Evolutionary conservation across 2,888 invertebrate species (phyloP), one percentile per base, ranked within the genome.

Genomic region (Synergus gifuensis): DNA sequence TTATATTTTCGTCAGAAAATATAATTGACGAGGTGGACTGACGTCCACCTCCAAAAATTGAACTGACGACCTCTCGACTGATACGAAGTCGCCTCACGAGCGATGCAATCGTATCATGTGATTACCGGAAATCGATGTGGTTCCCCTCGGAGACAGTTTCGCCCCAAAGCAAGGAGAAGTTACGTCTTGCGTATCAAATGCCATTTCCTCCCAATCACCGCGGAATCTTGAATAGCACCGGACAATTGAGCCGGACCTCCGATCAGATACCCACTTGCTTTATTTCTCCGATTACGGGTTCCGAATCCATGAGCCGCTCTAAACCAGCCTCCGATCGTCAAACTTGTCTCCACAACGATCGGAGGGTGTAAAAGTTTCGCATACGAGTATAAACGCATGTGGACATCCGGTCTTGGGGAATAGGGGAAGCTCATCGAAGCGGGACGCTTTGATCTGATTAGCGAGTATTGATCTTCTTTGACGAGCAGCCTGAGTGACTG

Each of bases 361-460:
- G 76, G 76, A 40, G 58, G 60, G 18, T 76, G 78, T 78, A 79
- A 73, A 81, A 66, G n/a, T 78, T 83, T 82, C 79, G 66, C 78
- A 78, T 76, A 73, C 64, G 79, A 80, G 69, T 77, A 66, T 81
- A 82, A 79, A 78, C 78, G 80, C 76, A 79, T 80, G 84, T 83
- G 83, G 81, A 84, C 83, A 83, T 81, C 81, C 77, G 80, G 83
- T 79, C 83, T 28, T 28, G 18, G 62, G 62, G 14, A 62, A 8
- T 18, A 11, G 58, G 58, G 78, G 18, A n/a, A 9, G 58, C 58
- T 58, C 62, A 28, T 28, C 12, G 62, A 86, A 86, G 84, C 84
- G 87, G 87, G 89, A 86, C 86, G 86, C 85, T 87, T 88, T 90
- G 88, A 90, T 90, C 90, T 89, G 90, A 90, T 90, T 90, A 90